Base-by-base conservation (phyloP, 2,888 invertebrate species). In the Saturnia pavonia region DNA sequence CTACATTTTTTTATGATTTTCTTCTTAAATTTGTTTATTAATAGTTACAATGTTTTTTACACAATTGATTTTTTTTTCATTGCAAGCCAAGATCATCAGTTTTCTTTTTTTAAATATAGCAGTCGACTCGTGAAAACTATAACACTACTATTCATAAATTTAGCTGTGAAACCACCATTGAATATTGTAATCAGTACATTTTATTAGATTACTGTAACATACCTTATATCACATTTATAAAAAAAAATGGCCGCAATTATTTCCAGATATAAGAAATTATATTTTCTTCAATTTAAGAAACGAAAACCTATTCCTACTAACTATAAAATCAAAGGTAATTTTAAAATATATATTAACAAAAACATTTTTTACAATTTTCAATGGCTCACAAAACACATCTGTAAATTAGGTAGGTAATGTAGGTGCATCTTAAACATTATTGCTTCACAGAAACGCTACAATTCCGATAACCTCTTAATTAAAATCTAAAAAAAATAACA, bases 401-500 rank as follows among this genome's bases (percentile, higher is more conserved):
- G 22, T 54, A 54, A n/a, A 57, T 57, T 57, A 57, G 25, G 7
- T 8, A 57, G n/a, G n/a, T n/a, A 69, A 34, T 57, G 22, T 40
- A 34, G 48, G 19, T n/a, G 34, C 19, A n/a, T 48, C 25, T 48
- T 22, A 34, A 68, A 34, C 22, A 34, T n/a, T n/a, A 70, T 54
- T 54, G 70, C 54, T 67, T 67, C 42, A 66, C 43, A 67, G n/a
- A 27, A 66, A 65, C 7, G 34, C 19, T 70, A 65, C n/a, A 60
- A 68, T 68, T 75, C 66, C 68, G 73, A 79, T 72, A 78, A 77
- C 74, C 70, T 70, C 76, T 68, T 19, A 77, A 80, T 73, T 76
- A 78, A 78, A 77, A 75, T 75, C 72, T 77, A 74, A 71, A 72
- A 74, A 75, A 79, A 80, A 80, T 79, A 78, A 79, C 34, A 78